Base-by-base conservation (phyloP, 1,140 invertebrate species). In the Drosophila kurseongensis region DNA sequence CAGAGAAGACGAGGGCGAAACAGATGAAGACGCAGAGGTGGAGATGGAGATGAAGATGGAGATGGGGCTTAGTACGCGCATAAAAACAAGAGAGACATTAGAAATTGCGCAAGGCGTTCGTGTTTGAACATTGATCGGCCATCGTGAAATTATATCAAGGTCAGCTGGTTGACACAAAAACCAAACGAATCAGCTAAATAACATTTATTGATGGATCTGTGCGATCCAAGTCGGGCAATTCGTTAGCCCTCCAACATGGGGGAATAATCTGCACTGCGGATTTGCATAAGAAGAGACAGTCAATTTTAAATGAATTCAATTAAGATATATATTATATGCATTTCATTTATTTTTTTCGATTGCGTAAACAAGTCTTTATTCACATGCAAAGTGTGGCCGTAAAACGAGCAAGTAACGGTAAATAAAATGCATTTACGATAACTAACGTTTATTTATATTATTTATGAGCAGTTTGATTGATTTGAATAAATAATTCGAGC, bases 161-260 rank as follows among this genome's bases (percentile, higher is more conserved):
- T 89, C 83, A 83, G 59, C 76, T 32, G 52, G 76, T 79, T 89
- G 76, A 89, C 83, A 86, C 72, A 82, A 65, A 88, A 86, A 83
- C 75, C 71, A 66, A 86, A 89, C 77, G 79, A 86, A 89, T 86
- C 75, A 78, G 67, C 83, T 89, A 83, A 89, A 59, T 77, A 79
- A 89, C 78, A 88, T 88, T 86, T 88, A 86, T 86, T 83, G 84
- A 86, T 88, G 71, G 78, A 88, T 83, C 63, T 88, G 71, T 79
- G 54, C 59, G 62, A 61, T 62, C 81, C 59, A 68, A 50, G 52
- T 52, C 54, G 44, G 36, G 69, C 83, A 63, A 60, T 78, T 78
- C 47, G n/a, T 27, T 18, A 32, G 65, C 45, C 65, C 16, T 68
- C 38, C 60, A 51, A n/a, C 9, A 9, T 18, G 60, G 47, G 45